Conservation (phyloP, 92 coral and sea anemone genomes). For the Actinernus sp. region DNA sequence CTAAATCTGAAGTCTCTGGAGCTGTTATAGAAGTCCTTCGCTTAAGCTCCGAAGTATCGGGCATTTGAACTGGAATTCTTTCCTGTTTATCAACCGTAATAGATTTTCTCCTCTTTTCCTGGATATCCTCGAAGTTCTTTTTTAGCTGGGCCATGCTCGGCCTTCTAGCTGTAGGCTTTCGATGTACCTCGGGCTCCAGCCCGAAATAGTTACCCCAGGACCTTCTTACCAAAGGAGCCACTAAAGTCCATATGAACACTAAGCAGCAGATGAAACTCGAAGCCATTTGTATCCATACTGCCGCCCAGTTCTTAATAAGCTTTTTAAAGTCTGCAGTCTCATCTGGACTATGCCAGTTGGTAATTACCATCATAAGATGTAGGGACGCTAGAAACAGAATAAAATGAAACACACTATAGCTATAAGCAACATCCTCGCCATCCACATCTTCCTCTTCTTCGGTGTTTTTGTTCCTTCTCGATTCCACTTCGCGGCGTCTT, state of each 20-base stretch:
- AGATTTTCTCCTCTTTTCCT: constrained; percentile 30
- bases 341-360: constrained; percentile 99
- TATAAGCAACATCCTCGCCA: constrained; percentile 73
- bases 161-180: constrained; percentile 76
- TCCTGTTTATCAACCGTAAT: constrained; percentile 5
- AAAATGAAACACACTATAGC: constrained; percentile 94
- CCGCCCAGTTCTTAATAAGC: constrained; percentile 97
- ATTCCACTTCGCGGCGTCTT: constrained; percentile 20
- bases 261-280: constrained; percentile 93
- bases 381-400: constrained; percentile 89
- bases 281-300: constrained; percentile 99
- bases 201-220: constrained; percentile 97
- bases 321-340: constrained; percentile 91
- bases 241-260: constrained; percentile 95
- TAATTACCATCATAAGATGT: constrained; percentile 97
- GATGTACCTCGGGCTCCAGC: constrained; percentile 68
- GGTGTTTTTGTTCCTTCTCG: constrained; percentile 12
- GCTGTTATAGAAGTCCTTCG: not conserved
- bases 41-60: constrained; percentile 5
- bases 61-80: not conserved
- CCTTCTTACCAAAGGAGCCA: constrained; percentile 84
- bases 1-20: not conserved
- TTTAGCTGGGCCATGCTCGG: constrained; percentile 73
- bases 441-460: constrained; percentile 35
- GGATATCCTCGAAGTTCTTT: constrained; percentile 55